Conservation (phyloP, 2,888 invertebrate species). For the Sinelater perroti region DNA sequence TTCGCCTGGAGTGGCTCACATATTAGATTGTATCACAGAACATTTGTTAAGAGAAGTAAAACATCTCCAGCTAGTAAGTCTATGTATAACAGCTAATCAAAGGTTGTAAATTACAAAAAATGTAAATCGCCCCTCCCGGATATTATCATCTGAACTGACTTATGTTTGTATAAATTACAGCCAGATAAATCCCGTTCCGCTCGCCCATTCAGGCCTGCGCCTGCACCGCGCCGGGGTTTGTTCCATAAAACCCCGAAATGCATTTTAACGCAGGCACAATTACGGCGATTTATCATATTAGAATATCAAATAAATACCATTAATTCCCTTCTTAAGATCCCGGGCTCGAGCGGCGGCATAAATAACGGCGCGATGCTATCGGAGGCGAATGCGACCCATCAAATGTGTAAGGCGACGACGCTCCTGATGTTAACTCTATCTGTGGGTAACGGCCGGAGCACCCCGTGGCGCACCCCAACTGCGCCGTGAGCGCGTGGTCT, state of each 20-base stretch:
- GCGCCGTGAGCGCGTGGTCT: constrained; percentile 48
- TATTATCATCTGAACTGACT: no score
- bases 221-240: constrained; percentile 3
- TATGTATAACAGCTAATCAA: no score
- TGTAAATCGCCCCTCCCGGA: no score
- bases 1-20: no score
- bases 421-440: constrained; percentile 51
- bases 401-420: constrained; percentile 49
- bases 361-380: constrained; percentile 48
- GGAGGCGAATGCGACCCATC: constrained; percentile 48
- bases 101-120: no score
- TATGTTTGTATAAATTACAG: no score
- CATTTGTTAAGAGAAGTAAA: no score
- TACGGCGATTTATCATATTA: constrained; percentile 32
- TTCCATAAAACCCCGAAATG: constrained; percentile 7
- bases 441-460: constrained; percentile 49
- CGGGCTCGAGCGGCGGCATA: constrained; percentile 52
- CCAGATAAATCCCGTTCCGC: no score
- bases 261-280: constrained; percentile 23
- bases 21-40: no score
- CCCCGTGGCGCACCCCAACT: constrained; percentile 47
- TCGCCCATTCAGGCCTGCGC: constrained; percentile 6
- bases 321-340: constrained; percentile 57
- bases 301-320: constrained; percentile 51
- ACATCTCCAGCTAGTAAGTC: no score